Percentiles rank a stretch among this genome's conserved stretches.
Evolutionary conservation across 2,113 vertebrate genomes (phyloP).

Genomic region (Sceloporus tristichus): DNA sequence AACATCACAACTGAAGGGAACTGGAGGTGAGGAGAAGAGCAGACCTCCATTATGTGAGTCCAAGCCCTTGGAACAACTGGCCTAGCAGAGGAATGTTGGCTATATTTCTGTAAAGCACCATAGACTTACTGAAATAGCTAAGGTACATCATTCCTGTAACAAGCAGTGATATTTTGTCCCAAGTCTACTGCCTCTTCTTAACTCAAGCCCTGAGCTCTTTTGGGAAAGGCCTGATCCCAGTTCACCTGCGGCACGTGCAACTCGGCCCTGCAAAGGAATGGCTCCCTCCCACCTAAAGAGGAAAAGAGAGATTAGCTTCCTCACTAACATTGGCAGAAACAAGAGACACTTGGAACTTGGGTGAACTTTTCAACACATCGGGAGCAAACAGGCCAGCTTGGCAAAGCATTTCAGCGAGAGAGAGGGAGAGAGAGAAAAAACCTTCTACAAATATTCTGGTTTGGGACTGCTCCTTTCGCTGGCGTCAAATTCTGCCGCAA

Average conservation of each 20-base stretch:
- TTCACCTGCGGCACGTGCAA: not conserved
- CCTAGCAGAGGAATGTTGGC: conserved; percentile 2
- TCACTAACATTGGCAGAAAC: conserved; percentile 3
- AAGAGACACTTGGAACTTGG: not conserved
- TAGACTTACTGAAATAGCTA: conserved; percentile 1
- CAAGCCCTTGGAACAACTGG: not conserved
- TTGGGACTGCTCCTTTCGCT: not conserved
- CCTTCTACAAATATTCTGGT: not conserved
- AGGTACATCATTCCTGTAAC: not conserved
- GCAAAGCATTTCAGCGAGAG: no score
- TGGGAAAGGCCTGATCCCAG: no score
- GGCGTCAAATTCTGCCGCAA: not conserved
- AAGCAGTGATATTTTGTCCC: not conserved
- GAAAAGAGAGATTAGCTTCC: not conserved
- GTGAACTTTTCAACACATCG: not conserved
- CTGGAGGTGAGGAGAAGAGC: not conserved
- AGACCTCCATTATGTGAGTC: not conserved
- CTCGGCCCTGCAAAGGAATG: not conserved
- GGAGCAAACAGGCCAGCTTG: not conserved
- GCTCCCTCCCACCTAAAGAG: not conserved
- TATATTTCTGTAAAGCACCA: not conserved
- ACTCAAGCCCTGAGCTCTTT: no score
- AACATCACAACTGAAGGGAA: not conserved
- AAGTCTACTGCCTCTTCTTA: conserved; percentile 1
- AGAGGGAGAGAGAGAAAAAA: no score